These are phyloP conservation scores for Charadrius vociferus DNA, from an alignment of 2,113 vertebrate genomes.

Conservation along the genomic window DNA sequence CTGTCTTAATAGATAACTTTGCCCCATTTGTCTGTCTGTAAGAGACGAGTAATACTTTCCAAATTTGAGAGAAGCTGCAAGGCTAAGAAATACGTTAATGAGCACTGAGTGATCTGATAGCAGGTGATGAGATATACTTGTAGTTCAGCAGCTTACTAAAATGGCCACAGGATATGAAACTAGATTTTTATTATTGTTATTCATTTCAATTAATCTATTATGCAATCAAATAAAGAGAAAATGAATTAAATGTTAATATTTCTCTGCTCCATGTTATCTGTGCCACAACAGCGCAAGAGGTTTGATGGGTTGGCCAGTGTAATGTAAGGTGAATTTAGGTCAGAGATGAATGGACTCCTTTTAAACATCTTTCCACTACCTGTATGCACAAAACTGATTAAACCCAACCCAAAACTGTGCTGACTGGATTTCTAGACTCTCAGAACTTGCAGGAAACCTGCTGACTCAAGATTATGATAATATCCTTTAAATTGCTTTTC, in stretches of 20 bases:
- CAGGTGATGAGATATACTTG: background rate
- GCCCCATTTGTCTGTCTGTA: background rate
- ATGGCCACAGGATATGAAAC: background rate
- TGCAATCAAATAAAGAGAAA: background rate
- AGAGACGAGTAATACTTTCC: background rate
- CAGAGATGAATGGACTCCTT: background rate
- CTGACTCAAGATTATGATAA: background rate
- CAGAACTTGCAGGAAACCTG: background rate
- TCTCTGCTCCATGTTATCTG: background rate
- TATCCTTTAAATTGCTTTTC: background rate
- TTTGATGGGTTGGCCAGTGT: background rate
- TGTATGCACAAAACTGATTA: background rate
- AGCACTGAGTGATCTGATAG: background rate
- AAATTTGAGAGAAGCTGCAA: background rate
- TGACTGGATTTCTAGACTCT: background rate
- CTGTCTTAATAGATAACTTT: background rate
- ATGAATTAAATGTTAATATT: background rate
- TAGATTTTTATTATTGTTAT: background rate
- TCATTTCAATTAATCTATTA: background rate
- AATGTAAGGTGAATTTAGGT: background rate
- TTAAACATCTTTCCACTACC: background rate
- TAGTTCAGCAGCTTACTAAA: background rate
- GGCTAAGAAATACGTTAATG: background rate
- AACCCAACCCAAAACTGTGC: background rate
- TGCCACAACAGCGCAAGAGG: background rate